Percentiles rank a stretch among this genome's conserved stretches.
Conservation (phyloP, 2,888 invertebrate genomes). For the Zelleria hepariella region DNA sequence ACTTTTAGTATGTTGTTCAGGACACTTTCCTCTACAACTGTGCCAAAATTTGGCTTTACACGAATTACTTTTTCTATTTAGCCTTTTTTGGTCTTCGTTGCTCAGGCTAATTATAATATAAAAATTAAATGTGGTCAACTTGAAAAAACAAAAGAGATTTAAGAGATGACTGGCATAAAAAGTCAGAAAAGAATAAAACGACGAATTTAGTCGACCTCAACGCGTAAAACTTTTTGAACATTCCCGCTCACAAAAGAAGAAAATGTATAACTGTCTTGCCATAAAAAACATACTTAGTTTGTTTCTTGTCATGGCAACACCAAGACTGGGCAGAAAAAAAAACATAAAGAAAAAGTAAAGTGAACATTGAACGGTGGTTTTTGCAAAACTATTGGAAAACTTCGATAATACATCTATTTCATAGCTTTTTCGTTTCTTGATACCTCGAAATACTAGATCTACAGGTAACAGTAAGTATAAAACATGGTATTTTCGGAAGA, state of each 20-base stretch:
- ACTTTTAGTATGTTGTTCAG: too few relatives aligned
- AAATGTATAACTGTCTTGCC: neutral
- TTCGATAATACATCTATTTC: neutral
- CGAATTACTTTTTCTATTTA: too few relatives aligned
- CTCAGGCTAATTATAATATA: too few relatives aligned
- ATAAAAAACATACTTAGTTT: neutral
- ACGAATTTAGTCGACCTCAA: neutral
- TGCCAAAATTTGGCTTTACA: too few relatives aligned
- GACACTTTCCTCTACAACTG: too few relatives aligned
- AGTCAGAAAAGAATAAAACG: too few relatives aligned
- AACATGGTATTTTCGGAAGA: neutral
- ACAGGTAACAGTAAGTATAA: neutral
- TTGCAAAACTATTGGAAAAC: neutral
- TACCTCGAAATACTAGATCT: neutral
- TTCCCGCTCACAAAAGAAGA: neutral
- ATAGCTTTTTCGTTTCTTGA: neutral
- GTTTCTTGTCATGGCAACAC: neutral
- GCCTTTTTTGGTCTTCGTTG: too few relatives aligned
- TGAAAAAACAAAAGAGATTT: too few relatives aligned
- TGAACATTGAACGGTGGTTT: neutral
- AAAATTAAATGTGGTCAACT: too few relatives aligned
- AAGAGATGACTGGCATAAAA: too few relatives aligned
- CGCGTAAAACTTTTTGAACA: neutral
- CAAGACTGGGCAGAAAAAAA: neutral
- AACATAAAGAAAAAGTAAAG: too few relatives aligned